Evolutionary conservation across 2,113 vertebrate species (phyloP).

Genomic region (Plecturocebus donacophilus): DNA sequence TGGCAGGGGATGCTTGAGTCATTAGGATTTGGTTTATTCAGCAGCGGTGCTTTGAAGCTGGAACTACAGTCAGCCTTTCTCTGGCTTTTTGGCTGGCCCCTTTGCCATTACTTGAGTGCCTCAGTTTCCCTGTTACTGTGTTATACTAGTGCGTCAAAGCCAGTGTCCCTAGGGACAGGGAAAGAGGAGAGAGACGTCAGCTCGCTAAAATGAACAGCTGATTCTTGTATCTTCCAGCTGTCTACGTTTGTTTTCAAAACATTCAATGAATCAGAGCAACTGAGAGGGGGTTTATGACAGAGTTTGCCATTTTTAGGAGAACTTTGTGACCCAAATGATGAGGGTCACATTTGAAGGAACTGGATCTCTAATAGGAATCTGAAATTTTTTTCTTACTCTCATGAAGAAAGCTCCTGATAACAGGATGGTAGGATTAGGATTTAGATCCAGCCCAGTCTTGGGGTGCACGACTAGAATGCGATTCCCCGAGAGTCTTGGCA

Average conservation of each 20-base stretch:
- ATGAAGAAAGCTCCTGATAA: neutral
- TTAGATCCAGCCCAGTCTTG: neutral
- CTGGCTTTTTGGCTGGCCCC: neutral
- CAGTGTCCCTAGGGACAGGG: neutral
- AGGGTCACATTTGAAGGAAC: constrained; percentile 37
- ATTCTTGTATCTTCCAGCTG: constrained; percentile 44
- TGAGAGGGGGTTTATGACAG: neutral
- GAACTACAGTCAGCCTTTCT: neutral
- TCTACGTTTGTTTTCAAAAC: constrained; percentile 62
- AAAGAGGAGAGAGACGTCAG: constrained; percentile 47
- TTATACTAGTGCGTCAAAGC: constrained; percentile 32
- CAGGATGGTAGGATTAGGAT: neutral
- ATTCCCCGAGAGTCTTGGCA: neutral
- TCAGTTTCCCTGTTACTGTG: constrained; percentile 49
- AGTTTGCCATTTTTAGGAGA: neutral
- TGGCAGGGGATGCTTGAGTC: neutral
- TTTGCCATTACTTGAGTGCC: neutral
- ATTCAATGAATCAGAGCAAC: constrained; percentile 69
- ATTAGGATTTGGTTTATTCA: neutral
- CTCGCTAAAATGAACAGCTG: neutral
- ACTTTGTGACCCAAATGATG: constrained; percentile 17
- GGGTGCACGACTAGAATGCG: neutral
- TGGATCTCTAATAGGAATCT: neutral
- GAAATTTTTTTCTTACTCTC: neutral
- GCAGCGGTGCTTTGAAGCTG: neutral